Base-by-base conservation (phyloP, 2,797 vertebrate genomes). In the Coluber constrictor region DNA sequence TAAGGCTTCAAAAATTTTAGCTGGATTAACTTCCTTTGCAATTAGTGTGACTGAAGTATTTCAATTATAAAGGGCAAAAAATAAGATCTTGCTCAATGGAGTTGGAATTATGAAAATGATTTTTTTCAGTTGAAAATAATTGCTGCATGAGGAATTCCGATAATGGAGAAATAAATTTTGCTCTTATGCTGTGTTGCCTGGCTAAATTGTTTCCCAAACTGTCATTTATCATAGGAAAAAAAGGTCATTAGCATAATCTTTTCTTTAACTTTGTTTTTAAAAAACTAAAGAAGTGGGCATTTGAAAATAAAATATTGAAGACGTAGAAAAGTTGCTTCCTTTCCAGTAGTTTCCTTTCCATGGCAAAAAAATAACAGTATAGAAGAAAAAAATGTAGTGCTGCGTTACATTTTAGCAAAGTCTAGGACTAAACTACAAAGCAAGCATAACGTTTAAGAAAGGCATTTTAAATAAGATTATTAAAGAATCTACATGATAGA, bases 221-320 rank as follows among this genome's bases (percentile, higher is more conserved):
- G 27, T 25, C 70, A 3, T 74, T 70, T 57, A 10, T 51, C 13
- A 9, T 47, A 6, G 15, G 27, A 47, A 54, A 18, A 16, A 63
- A 57, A 18, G 55, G 27, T 1, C 3, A 32, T 57, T 92, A 55
- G 29, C 29, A 74, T 70, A 90, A 56, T 43, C 70, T 87, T 37
- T 12, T 70, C 16, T 20, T 87, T 83, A 70, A 25, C 88, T 91
- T 88, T 27, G 1, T 25, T 61, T 23, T 55, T 93, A 32, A 27
- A 93, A 51, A 60, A 37, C 55, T 66, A 23, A 23, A 47, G 54
- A 59, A 57, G 61, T 56, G 79, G 61, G 1, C n/a, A 23, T 54
- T 74, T 93, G 12, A 88, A 74, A 93, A 87, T 93, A 15, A 87
- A 93, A 87, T 32, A 12, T 55, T 60, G n/a, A 63, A 25, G 23